Evolutionary conservation across 2,888 invertebrate genomes (phyloP).

Genomic region (Apamea anceps): DNA sequence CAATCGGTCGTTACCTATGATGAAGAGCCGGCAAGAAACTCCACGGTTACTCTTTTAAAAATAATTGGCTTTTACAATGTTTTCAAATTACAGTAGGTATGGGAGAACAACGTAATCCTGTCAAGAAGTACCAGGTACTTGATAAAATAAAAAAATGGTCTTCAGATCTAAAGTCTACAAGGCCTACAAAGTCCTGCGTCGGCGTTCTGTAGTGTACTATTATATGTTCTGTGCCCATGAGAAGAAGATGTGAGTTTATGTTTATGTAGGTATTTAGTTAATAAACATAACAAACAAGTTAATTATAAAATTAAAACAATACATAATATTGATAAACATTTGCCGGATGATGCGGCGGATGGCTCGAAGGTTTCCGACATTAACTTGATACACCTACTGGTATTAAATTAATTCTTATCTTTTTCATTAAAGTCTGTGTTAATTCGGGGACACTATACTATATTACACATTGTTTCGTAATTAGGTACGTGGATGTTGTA

Average conservation of each 20-base stretch:
- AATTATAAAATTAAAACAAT: slow-evolving; percentile 56
- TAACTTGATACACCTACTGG: slow-evolving; percentile 37
- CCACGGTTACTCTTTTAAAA: too few species aligned
- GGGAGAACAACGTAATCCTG: too few species aligned
- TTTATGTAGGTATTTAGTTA: neutral
- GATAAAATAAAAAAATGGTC: too few species aligned
- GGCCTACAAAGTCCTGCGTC: too few species aligned
- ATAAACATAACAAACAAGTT: slow-evolving; percentile 39
- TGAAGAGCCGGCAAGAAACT: too few species aligned
- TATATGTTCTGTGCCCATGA: too few species aligned
- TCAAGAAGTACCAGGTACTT: too few species aligned
- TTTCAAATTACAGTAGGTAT: too few species aligned
- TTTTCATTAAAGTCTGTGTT: slow-evolving; percentile 46
- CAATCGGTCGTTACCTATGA: too few species aligned
- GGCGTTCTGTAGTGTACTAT: neutral
- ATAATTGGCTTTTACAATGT: too few species aligned
- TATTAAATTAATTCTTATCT: slow-evolving; percentile 59
- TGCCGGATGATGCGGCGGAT: slow-evolving; percentile 73
- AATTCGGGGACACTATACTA: slow-evolving; percentile 49
- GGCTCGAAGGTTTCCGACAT: slow-evolving; percentile 68
- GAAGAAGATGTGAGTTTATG: too few species aligned
- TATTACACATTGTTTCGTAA: slow-evolving; percentile 51
- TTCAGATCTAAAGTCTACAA: too few species aligned
- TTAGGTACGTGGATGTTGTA: slow-evolving; percentile 23
- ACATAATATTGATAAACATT: slow-evolving; percentile 69